Base-by-base conservation (phyloP, 1,140 invertebrate genomes). In the Gryon sp. region DNA sequence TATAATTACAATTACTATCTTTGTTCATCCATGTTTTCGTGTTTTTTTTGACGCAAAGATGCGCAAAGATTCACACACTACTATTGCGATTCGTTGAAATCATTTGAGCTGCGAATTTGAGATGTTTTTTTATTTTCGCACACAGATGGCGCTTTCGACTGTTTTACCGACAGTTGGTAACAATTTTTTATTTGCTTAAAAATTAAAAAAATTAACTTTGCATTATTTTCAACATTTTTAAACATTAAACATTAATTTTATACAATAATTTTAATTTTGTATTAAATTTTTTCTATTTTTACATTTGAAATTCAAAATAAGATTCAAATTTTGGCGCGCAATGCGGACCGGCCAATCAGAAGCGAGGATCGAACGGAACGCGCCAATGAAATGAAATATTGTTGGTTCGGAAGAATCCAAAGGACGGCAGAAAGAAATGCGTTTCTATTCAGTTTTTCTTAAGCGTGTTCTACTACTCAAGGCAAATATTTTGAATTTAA, bases 401-500 rank as follows among this genome's bases (percentile, higher is more conserved):
- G n/a, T n/a, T 2, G 26, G 26, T n/a, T 7, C 7, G 26, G 2
- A 28, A 28, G 14, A 28, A 40, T 14, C n/a, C 52, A 75, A 40
- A 26, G 43, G 66, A 52, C 60, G 3, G 12, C n/a, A 48, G 32
- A 75, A 72, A 76, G 48, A 72, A 72, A 5, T 60, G 45, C 48
- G 72, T 50, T 62, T 79, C 66, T 76, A 76, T 79, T 65, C 46
- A 66, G 59, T 79, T 79, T 79, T 79, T 79, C 70, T 75, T 24
- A 22, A 7, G 34, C 11, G 40, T 50, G 50, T 72, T 76, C 68
- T 72, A 76, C 73, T 79, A 76, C 73, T 79, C 68, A 73, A 79
- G 65, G 68, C 59, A 66, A 76, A 79, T 73, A 76, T 76, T 79
- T 76, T 70, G 66, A 79, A 79, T 79, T 70, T 60, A 69, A 75